Conservation (phyloP, 2,888 invertebrate genomes). For the Scrobipalpa costella region DNA sequence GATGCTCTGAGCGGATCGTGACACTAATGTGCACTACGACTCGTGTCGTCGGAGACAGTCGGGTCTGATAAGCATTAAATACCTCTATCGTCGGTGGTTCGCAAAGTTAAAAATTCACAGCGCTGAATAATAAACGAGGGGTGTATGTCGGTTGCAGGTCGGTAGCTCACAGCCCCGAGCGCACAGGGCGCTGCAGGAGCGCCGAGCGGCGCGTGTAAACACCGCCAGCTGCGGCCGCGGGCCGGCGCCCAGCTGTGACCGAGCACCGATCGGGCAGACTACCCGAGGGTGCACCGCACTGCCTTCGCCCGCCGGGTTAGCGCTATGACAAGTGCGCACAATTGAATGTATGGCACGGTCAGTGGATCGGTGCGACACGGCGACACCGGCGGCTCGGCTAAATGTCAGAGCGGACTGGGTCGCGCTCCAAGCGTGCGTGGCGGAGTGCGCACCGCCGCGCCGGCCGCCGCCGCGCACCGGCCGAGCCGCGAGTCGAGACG, state of each 20-base stretch:
- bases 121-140: conserved; percentile 75
- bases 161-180: conserved; percentile 44
- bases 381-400: conserved; percentile 72
- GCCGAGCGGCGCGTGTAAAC: conserved; percentile 44
- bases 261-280: conserved; percentile 44
- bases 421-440: conserved; percentile 75
- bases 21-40: conserved; percentile 74
- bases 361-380: conserved; percentile 53
- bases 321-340: conserved; percentile 61
- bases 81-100: conserved; percentile 73
- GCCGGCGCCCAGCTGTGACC: conserved; percentile 49
- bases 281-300: conserved; percentile 37
- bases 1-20: conserved; percentile 72
- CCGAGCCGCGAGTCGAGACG: conserved; percentile 74
- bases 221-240: conserved; percentile 59
- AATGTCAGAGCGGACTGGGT: conserved; percentile 79
- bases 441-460: conserved; percentile 70
- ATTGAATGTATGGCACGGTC: conserved; percentile 56
- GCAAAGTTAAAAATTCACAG: conserved; percentile 76
- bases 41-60: conserved; percentile 66
- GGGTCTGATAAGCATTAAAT: conserved; percentile 71
- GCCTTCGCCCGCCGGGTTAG: conserved; percentile 34
- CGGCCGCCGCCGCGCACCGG: conserved; percentile 67
- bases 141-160: conserved; percentile 62
- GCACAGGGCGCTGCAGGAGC: conserved; percentile 46